Percentiles rank a stretch among this genome's conserved stretches.
Evolutionary conservation across 2,888 invertebrate species (phyloP).

Genomic region (Eugnorisma glareosa): DNA sequence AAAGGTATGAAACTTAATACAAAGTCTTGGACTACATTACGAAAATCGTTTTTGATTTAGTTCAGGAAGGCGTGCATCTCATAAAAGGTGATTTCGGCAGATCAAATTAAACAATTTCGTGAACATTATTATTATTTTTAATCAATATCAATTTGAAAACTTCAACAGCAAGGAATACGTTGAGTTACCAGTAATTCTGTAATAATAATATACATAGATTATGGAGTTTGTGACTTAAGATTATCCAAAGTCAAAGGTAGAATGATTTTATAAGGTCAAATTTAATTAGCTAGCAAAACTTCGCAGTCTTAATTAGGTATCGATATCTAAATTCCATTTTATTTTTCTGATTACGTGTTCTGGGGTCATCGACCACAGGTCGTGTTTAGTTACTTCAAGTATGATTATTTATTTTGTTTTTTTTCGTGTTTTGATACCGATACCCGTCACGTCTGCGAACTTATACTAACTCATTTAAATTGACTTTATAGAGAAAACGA

Average conservation of each 20-base stretch:
- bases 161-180: too few relatives aligned
- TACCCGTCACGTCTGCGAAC: background rate
- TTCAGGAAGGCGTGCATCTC: too few relatives aligned
- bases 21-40: too few relatives aligned
- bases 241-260: background rate
- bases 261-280: background rate
- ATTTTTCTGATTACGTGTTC: background rate
- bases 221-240: background rate
- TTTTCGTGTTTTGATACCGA: background rate
- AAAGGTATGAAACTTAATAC: too few relatives aligned
- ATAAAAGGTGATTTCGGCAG: too few relatives aligned
- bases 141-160: too few relatives aligned
- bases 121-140: too few relatives aligned
- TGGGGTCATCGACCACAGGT: background rate
- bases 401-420: background rate
- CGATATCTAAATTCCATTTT: background rate
- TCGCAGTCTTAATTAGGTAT: background rate
- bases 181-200: too few relatives aligned
- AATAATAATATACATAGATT: background rate
- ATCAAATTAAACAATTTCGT: too few relatives aligned
- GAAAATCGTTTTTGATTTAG: too few relatives aligned
- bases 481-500: background rate
- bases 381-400: background rate
- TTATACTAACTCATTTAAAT: background rate
- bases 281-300: background rate